Evolutionary conservation across 2,113 vertebrate species (phyloP), one percentile per base, ranked within the genome.

Genomic region (Fulmarus glacialis): DNA sequence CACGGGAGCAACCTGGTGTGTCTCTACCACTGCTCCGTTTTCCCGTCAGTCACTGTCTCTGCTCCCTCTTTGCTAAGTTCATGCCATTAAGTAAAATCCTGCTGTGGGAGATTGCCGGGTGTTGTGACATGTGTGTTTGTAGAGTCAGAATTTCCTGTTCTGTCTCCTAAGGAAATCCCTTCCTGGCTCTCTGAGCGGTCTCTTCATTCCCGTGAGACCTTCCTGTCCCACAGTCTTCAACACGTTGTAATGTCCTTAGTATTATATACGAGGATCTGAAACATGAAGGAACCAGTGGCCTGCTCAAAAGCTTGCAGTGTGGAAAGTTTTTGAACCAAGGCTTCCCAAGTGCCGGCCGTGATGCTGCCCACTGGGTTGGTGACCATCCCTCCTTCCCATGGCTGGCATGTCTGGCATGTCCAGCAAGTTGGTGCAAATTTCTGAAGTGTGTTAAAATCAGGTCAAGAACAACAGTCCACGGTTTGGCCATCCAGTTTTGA

Each of bases 161-260:
- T 79, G 89, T 71, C 77, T 93, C 82, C 34, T 38, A 19, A 92
- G 87, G 79, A 93, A 91, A 80, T 80, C 53, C 45, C 36, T 86
- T 87, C 34, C 52, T 86, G 91, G 24, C 55, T 71, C 26, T 85
- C 56, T 43, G 53, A 36, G 50, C 2, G 2, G 71, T 27, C 56
- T 38, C 45, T 90, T 96, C 22, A 11, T 66, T 64, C 67, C 64
- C 2, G 0, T 0, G 0, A 82, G 22, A 60, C 60, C 53, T 45
- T 60, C 50, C 56, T 40, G 17, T 19, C 68, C 42, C 32, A 6
- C 30, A 4, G 5, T 18, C 38, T 84, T 62, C 34, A 38, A 9
- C 42, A 23, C 0, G 0, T 24, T 48, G 0, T 43, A 1, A 24
- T 13, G 42, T 62, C 30, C 62, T 67, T 34, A 32, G 34, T 11